Evolutionary conservation across 2,113 vertebrate genomes (phyloP).

Genomic region (Lutjanus erythropterus): DNA sequence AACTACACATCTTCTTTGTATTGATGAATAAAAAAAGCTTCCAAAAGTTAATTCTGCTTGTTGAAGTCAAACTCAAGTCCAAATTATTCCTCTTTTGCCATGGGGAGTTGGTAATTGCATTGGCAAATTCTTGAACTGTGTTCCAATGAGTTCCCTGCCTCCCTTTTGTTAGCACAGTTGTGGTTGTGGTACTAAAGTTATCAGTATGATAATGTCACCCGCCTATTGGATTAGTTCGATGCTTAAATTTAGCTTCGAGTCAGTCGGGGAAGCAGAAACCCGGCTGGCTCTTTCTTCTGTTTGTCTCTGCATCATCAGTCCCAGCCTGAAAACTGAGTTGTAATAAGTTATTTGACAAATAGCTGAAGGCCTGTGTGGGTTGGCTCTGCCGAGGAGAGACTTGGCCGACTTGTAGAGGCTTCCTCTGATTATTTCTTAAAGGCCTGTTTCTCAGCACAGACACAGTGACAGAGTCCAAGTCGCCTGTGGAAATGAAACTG

Average conservation of each 20-base stretch:
- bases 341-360: slow-evolving; percentile 66
- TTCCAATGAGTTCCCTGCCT: neutral
- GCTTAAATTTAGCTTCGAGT: slow-evolving; percentile 26
- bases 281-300: slow-evolving; percentile 26
- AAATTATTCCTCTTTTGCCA: neutral
- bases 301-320: slow-evolving; percentile 39
- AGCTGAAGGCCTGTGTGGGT: slow-evolving; percentile 70
- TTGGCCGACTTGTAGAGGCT: slow-evolving; percentile 40
- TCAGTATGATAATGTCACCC: slow-evolving; percentile 34
- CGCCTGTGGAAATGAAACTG: slow-evolving; percentile 18
- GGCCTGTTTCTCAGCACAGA: slow-evolving; percentile 48
- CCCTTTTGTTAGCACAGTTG: slow-evolving; percentile 27
- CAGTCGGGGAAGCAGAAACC: neutral
- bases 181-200: slow-evolving; percentile 20
- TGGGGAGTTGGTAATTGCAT: slow-evolving; percentile 3
- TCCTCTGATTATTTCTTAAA: slow-evolving; percentile 60
- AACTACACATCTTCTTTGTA: neutral
- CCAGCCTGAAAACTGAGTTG: slow-evolving; percentile 40
- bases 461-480: slow-evolving; percentile 35
- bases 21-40: neutral
- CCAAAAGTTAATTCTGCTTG: neutral
- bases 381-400: slow-evolving; percentile 52
- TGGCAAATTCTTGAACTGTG: slow-evolving; percentile 4
- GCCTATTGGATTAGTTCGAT: slow-evolving; percentile 11
- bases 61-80: neutral